Evolutionary conservation across 2,113 vertebrate species (phyloP).

Genomic region (Phoxinus phoxinus): DNA sequence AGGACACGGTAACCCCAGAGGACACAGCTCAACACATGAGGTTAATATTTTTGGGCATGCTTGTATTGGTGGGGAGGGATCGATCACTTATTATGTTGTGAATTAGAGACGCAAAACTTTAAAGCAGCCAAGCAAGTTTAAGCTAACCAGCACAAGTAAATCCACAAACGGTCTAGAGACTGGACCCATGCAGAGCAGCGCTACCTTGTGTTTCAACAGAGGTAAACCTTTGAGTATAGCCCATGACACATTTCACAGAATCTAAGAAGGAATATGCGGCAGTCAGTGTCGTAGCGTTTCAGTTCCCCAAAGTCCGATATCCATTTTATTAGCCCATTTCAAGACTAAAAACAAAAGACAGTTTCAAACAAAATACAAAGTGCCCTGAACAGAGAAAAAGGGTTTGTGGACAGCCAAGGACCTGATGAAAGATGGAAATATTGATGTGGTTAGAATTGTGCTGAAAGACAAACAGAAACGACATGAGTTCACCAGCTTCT

Average conservation of each 20-base stretch:
- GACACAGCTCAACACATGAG: slow-evolving; percentile 72
- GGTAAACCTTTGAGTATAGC: slow-evolving; percentile 99
- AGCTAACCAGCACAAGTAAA: slow-evolving; percentile 86
- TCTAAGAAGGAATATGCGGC: slow-evolving; percentile 77
- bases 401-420: slow-evolving; percentile 18
- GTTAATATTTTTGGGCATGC: slow-evolving; percentile 79
- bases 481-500: background rate
- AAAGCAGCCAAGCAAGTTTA: slow-evolving; percentile 92
- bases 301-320: slow-evolving; percentile 11
- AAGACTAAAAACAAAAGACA: slow-evolving; percentile 14
- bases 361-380: background rate
- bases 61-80: slow-evolving; percentile 74
- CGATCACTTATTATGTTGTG: slow-evolving; percentile 81
- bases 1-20: slow-evolving; percentile 43
- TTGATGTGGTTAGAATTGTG: background rate
- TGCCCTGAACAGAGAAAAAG: slow-evolving; percentile 32
- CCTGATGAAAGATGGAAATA: slow-evolving; percentile 38
- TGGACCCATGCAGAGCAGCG: slow-evolving; percentile 87
- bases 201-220: slow-evolving; percentile 81
- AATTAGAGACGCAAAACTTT: slow-evolving; percentile 70
- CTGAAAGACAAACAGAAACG: background rate
- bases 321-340: background rate
- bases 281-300: slow-evolving; percentile 66
- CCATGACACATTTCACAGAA: slow-evolving; percentile 85
- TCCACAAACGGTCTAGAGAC: slow-evolving; percentile 80